phyloP scores from a whole-genome alignment of 2,888 invertebrate genomes.

The Uloborus plumipes region DNA sequence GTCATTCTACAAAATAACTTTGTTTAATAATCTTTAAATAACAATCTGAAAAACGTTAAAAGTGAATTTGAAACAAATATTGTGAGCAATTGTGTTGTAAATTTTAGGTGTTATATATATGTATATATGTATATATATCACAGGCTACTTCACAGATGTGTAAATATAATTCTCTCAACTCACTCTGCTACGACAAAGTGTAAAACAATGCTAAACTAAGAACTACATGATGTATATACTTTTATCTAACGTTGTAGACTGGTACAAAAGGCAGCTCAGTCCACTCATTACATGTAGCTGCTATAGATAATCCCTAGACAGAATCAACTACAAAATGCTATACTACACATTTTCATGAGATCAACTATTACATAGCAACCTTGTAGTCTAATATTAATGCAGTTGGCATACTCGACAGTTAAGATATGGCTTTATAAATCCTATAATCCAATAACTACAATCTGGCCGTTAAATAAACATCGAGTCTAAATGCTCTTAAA shows the following conservation, averaged over 20 bases:
- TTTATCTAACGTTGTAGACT: slow-evolving; percentile 61
- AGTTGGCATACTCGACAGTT: slow-evolving; percentile 53
- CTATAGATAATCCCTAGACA: slow-evolving; percentile 53
- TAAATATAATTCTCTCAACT: slow-evolving; percentile 65
- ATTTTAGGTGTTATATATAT: slow-evolving; percentile 64
- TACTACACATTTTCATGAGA: slow-evolving; percentile 59
- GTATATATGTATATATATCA: slow-evolving; percentile 65
- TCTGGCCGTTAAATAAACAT: slow-evolving; percentile 48
- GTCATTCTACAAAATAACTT: slow-evolving; percentile 64
- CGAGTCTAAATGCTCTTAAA: slow-evolving; percentile 58
- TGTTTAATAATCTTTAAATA: slow-evolving; percentile 50
- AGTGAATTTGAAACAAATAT: slow-evolving; percentile 63
- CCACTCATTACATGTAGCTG: slow-evolving; percentile 60
- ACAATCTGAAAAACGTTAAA: slow-evolving; percentile 64
- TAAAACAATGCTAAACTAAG: slow-evolving; percentile 61
- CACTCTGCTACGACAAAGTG: slow-evolving; percentile 63
- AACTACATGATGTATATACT: slow-evolving; percentile 63
- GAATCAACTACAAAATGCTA: slow-evolving; percentile 61
- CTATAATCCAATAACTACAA: slow-evolving; percentile 45
- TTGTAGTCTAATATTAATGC: slow-evolving; percentile 45
- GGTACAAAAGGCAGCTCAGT: slow-evolving; percentile 64
- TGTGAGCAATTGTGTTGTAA: slow-evolving; percentile 65
- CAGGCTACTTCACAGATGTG: slow-evolving; percentile 65
- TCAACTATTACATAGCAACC: slow-evolving; percentile 62
- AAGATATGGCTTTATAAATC: slow-evolving; percentile 57